Percentiles rank a stretch among this genome's conserved stretches.
These are phyloP conservation scores for Gobius niger DNA, from an alignment of 2,113 vertebrate species.

Conservation along the genomic window DNA sequence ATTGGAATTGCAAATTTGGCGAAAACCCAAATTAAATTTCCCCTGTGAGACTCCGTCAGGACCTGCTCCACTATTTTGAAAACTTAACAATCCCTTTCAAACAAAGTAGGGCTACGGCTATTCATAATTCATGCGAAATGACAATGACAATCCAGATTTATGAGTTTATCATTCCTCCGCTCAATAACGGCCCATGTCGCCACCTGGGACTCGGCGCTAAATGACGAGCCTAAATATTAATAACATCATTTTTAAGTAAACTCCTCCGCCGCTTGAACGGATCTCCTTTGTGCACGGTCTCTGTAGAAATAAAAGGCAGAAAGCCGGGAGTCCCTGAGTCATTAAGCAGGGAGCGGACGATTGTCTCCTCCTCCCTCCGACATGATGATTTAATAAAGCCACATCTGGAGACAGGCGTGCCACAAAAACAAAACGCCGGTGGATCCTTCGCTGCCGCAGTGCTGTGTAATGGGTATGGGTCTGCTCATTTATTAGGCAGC, in stretches of 20 bases:
- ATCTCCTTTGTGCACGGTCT: constrained; percentile 50
- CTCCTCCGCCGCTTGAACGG: constrained; percentile 39
- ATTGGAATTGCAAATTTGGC: neutral
- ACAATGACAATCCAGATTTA: constrained; percentile 52
- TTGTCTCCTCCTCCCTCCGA: constrained; percentile 67
- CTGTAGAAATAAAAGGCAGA: constrained; percentile 50
- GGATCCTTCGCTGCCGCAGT: constrained; percentile 57
- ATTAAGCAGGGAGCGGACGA: constrained; percentile 65
- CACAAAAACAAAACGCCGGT: constrained; percentile 61
- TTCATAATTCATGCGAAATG: constrained; percentile 23
- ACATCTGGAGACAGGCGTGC: constrained; percentile 66
- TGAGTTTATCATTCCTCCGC: constrained; percentile 41
- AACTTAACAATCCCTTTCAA: constrained; percentile 13
- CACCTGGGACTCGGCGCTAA: constrained; percentile 46
- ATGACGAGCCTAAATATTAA: constrained; percentile 57
- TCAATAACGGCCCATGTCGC: constrained; percentile 42
- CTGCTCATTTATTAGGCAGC: constrained; percentile 59
- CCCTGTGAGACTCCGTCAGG: neutral
- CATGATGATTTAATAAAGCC: constrained; percentile 72
- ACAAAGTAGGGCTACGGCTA: constrained; percentile 25
- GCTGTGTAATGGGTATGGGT: constrained; percentile 27
- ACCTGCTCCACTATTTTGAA: neutral
- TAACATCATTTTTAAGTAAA: constrained; percentile 56
- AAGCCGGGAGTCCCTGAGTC: constrained; percentile 58
- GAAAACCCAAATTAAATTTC: neutral